Evolutionary conservation across 2,113 vertebrate genomes (phyloP), one percentile per base, ranked within the genome.

Genomic region (Acanthisitta chloris): DNA sequence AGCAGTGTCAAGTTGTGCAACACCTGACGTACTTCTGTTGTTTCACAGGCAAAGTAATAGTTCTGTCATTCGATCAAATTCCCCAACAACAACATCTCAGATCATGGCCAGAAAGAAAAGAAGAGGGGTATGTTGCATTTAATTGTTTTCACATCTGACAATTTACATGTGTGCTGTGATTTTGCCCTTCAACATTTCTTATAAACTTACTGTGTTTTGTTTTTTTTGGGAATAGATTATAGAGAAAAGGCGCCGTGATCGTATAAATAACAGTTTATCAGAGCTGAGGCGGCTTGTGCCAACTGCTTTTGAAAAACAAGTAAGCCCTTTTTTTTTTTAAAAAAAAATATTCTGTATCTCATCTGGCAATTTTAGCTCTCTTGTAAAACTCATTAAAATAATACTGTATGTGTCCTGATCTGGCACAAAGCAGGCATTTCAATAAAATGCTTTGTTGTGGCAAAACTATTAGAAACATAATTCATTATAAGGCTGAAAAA

Each of bases 301-400:
- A 58, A 99, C 99, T 7, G 99, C 99, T 40, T 99, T 99, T 96
- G 99, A 99, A 98, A 99, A 99, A 97, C 99, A 99, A 99, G 99
- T 99, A 98, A 98, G 98, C 80, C 65, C 5, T 81, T 69, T 88
- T 86, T 76, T 93, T 48, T 57, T 26, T 52, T 45, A 12, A 61
- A 51, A 78, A 90, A 91, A 61, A 51, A 78, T 88, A 91, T 96
- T 55, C 86, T 91, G 36, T 92, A 93, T 97, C 95, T 98, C 95
- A 94, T 98, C 92, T 98, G 97, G 95, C 94, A 97, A 94, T 96
- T 96, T 83, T 97, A 95, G 94, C 94, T 97, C 87, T 95, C 88
- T 97, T 97, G 84, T 97, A 97, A 96, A 97, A 96, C 96, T 98
- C 96, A 94, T 98, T 98, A 98, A 98, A 98, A 97, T 98, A 97